These are phyloP conservation scores for Sus scrofa DNA, from an alignment of 2,113 vertebrate species.

Conservation along the genomic window T2T-Sscrofa CM000814.6:138045001-138045500, in stretches of 20 bases:
- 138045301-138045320: neutral
- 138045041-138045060: fast-evolving
- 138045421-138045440: neutral
- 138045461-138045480: neutral
- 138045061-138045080: neutral
- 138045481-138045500: neutral
- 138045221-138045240: neutral
- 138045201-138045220: fast-evolving
- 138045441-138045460: neutral
- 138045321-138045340: neutral
- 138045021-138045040: fast-evolving
- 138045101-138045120: neutral
- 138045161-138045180: neutral
- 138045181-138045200: neutral
- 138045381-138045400: neutral
- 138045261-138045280: neutral
- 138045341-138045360: neutral
- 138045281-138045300: neutral
- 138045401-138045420: neutral
- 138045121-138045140: neutral
- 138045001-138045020: neutral
- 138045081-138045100: neutral
- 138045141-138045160: neutral
- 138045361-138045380: neutral
- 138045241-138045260: neutral